Evolutionary conservation across 2,888 invertebrate genomes (phyloP).

Genomic region (Mongoloraphidia duomilia): DNA sequence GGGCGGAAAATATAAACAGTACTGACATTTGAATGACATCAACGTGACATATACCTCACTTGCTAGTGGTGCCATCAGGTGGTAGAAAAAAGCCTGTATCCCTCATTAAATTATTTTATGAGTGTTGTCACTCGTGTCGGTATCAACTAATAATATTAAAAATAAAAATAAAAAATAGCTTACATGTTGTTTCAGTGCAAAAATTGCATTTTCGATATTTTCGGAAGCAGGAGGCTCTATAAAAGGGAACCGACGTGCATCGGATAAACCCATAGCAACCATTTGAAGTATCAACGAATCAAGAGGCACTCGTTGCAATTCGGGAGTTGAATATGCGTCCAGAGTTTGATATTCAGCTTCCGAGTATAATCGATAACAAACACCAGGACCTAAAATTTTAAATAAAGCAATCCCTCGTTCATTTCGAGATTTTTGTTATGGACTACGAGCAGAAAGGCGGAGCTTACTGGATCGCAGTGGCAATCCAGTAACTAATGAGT

Average conservation of each 20-base stretch:
- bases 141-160: no score
- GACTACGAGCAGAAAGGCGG: no score
- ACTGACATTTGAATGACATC: no score
- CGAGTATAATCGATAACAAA: constrained; percentile 81
- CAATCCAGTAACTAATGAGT: no score
- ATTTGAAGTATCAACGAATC: constrained; percentile 84
- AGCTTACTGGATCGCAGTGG: no score
- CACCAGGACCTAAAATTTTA: constrained; percentile 61
- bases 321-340: constrained; percentile 78
- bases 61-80: no score
- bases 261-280: constrained; percentile 85
- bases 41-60: no score
- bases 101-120: no score
- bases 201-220: constrained; percentile 73
- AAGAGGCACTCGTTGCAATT: constrained; percentile 85
- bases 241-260: constrained; percentile 87
- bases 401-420: neutral
- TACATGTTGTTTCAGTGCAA: constrained; percentile 76
- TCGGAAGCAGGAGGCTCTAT: constrained; percentile 80
- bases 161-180: constrained; percentile 16
- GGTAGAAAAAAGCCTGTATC: no score
- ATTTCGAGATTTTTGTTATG: no score
- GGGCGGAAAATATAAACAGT: no score
- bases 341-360: constrained; percentile 68
- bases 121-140: no score